These are phyloP conservation scores for Unio pictorum DNA, from an alignment of 2,888 invertebrate species.

Conservation along the genomic window DNA sequence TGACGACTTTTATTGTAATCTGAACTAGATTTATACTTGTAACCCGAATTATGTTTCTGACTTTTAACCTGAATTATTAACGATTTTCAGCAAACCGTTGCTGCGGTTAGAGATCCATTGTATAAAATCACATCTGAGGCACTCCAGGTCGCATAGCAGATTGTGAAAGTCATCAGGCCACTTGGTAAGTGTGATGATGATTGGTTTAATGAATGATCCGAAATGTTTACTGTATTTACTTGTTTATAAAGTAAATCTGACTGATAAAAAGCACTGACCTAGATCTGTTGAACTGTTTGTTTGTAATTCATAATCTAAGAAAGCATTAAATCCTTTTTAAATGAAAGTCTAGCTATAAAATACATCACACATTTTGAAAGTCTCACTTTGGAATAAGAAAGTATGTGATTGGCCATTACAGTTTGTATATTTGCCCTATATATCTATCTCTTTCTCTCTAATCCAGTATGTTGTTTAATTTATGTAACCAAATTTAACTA, in stretches of 20 bases:
- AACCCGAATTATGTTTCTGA: not conserved
- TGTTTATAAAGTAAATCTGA: too few relatives aligned
- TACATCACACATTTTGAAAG: too few relatives aligned
- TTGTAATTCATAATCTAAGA: too few relatives aligned
- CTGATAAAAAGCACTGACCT: too few relatives aligned
- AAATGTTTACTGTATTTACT: too few relatives aligned
- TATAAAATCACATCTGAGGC: constrained; percentile 99
- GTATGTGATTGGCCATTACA: too few relatives aligned
- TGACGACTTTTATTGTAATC: too few relatives aligned
- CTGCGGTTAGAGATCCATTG: constrained; percentile 94
- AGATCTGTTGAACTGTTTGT: too few relatives aligned
- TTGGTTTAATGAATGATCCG: not conserved
- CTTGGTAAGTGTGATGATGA: constrained; percentile 76
- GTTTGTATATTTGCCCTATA: too few relatives aligned
- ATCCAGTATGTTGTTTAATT: not conserved
- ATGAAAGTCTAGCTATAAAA: too few relatives aligned
- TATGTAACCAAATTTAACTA: not conserved
- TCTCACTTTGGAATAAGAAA: too few relatives aligned
- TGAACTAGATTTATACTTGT: not conserved
- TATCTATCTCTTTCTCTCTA: not conserved
- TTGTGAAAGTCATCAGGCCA: constrained; percentile 92
- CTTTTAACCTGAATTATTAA: not conserved
- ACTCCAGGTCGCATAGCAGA: constrained; percentile 90
- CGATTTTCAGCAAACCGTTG: constrained; percentile 80
- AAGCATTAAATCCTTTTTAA: too few relatives aligned